Base-by-base conservation (phyloP, 1,140 invertebrate genomes). In the Halictus rubicundus region DNA sequence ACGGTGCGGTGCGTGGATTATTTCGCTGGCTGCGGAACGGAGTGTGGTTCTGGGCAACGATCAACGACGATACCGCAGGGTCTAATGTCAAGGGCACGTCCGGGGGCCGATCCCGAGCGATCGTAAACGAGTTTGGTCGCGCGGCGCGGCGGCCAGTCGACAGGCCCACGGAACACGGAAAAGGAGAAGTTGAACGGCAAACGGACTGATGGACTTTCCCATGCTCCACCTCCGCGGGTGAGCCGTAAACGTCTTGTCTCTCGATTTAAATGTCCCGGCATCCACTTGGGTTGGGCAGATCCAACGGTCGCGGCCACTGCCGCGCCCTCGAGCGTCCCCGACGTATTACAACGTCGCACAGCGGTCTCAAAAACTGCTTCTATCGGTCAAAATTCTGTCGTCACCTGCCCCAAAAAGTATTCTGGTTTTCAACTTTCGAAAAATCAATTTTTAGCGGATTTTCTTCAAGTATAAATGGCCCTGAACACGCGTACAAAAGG, bases 221-320 rank as follows among this genome's bases (percentile, higher is more conserved):
- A 73, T 79, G 82, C 74, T 77, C 65, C 78, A 72, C 83, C 82
- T 75, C 70, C 82, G 27, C 79, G 82, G 78, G 76, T 81, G 74
- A 84, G 65, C 70, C 79, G 74, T 84, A 86, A 86, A 86, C 79
- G 84, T 86, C 84, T 81, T 68, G 83, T 85, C 75, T 76, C 71
- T 68, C 80, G 80, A 85, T 85, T 85, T 85, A 82, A 85, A 82
- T 71, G 80, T 83, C 78, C 77, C 71, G 74, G 59, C 60, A 69
- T 87, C 85, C 52, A 61, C 63, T 16, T 65, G 79, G 84, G 75
- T 86, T 75, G 83, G 68, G 76, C 75, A 74, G 61, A 85, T 85
- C 32, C 61, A 66, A 60, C 68, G 54, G 27, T 83, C 68, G 42
- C 39, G 66, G 66, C 76, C 83, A 82, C 39, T 80, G 74, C 75